Conservation (phyloP, 2,888 invertebrate genomes). For the Leptopilina syphax region DNA sequence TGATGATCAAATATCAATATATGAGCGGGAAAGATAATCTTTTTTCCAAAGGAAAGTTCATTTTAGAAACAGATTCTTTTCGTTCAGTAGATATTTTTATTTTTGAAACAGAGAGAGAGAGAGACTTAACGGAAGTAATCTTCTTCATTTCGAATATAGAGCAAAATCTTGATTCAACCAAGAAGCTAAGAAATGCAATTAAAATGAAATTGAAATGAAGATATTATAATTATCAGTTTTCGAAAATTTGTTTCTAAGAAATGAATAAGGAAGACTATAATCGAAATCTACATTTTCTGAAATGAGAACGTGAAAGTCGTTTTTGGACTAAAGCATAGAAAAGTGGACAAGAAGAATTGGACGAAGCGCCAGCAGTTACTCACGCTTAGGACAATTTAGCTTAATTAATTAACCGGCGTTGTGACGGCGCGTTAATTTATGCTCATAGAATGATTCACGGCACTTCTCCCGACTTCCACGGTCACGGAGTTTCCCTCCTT, state of each 20-base stretch:
- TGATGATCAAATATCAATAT: no score
- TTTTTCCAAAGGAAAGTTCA: no score
- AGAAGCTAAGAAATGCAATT: no score
- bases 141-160: no score
- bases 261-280: neutral
- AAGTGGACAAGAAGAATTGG: constrained; percentile 49
- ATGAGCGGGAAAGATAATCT: no score
- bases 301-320: neutral
- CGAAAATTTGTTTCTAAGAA: neutral
- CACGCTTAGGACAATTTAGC: constrained; percentile 74
- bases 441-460: constrained; percentile 73
- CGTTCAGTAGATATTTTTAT: no score
- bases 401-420: constrained; percentile 74
- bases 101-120: no score
- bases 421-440: constrained; percentile 73
- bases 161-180: no score
- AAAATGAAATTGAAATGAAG: neutral
- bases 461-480: constrained; percentile 53
- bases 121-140: no score
- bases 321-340: neutral
- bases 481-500: constrained; percentile 39
- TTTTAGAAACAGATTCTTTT: no score
- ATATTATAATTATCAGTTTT: neutral
- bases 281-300: constrained; percentile 3
- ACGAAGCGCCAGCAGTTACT: constrained; percentile 69